Base-by-base conservation (phyloP, 2,113 vertebrate species). In the Rhynchomys soricoides region DNA sequence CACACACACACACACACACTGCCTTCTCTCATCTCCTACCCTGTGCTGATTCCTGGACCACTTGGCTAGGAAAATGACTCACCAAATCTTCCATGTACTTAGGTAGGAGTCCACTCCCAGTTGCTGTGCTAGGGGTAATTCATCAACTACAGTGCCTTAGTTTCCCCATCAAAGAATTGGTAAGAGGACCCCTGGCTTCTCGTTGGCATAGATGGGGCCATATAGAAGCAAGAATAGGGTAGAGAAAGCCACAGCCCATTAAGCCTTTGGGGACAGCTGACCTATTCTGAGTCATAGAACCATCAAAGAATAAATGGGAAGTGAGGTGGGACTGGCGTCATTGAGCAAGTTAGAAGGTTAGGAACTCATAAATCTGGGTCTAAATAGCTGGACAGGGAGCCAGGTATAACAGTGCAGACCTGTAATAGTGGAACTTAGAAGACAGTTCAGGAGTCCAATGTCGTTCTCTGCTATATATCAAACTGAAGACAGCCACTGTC, bases 1-100 rank as follows among this genome's bases (percentile, higher is more conserved):
- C 68, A 45, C 75, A 43, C 79, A 50, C 48, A 45, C 74, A 29
- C 52, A 24, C 66, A 45, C 86, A 37, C 19, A 11, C 50, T 3
- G 3, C 31, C 0, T 0, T 9, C 48, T 19, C 7, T 52, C 79
- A 37, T 34, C 48, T 81, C 71, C 77, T 0, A 15, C n/a, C 34
- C 31, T 48, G 43, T 10, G 16, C 48, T 45, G 24, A 50, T 74
- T 91, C 77, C 87, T 91, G 74, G 48, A 7, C 22, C 26, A 66
- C n/a, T 43, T 16, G 75, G 9, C 70, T 82, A 29, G 55, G 29
- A 1, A 86, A 82, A 91, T 43, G 37, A 82, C 8, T 19, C 52
- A 48, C 48, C 15, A 17, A 24, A 40, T 43, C 66, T n/a, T 74
- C 91, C 45, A 9, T 62, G 57, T 19, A 59, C 15, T 82, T 82